phyloP scores from a whole-genome alignment of 1,140 invertebrate genomes.

The Ganaspis sp. region DNA sequence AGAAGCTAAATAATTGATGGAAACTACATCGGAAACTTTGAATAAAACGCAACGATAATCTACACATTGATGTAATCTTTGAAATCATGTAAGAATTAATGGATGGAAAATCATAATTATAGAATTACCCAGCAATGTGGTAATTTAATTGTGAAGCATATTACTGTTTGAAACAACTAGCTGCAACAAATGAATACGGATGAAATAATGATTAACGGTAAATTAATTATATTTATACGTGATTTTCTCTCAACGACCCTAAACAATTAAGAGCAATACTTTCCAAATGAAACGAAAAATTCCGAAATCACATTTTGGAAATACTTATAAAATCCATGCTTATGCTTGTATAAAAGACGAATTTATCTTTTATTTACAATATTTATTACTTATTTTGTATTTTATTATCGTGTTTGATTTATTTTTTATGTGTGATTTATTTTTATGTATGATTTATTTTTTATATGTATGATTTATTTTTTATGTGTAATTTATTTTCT shows the following conservation, averaged over 20 bases:
- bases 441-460: no score
- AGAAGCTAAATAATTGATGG: no score
- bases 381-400: no score
- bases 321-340: no score
- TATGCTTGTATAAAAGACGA: no score
- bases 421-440: no score
- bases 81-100: background rate
- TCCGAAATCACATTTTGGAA: no score
- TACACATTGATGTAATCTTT: background rate
- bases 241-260: slow-evolving; percentile 21
- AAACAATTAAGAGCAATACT: background rate
- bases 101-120: slow-evolving; percentile 1
- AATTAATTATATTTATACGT: slow-evolving; percentile 41
- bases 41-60: background rate
- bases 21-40: background rate
- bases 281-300: background rate
- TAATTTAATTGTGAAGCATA: background rate
- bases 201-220: slow-evolving; percentile 7
- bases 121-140: slow-evolving; percentile 4
- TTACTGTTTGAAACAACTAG: background rate
- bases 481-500: no score
- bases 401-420: no score
- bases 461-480: no score
- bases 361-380: no score
- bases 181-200: slow-evolving; percentile 11